Percentiles rank a stretch among this genome's conserved stretches.
Evolutionary conservation across 1,140 invertebrate species (phyloP).

Genomic region (Uloborus diversus): DNA sequence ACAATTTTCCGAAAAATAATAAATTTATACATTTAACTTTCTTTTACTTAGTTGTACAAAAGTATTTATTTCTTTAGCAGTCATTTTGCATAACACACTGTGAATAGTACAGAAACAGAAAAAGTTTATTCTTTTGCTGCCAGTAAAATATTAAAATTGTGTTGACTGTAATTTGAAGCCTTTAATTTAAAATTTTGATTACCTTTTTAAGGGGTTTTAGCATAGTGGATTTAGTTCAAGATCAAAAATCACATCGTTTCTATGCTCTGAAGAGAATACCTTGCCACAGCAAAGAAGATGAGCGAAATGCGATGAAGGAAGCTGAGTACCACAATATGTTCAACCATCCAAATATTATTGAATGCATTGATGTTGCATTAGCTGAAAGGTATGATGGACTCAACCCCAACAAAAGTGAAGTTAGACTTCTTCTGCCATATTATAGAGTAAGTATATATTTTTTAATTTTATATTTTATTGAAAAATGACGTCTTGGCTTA

Average conservation of each 20-base stretch:
- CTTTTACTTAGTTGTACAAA: too few species aligned
- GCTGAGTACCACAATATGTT: conserved; percentile 78
- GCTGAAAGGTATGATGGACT: conserved; percentile 74
- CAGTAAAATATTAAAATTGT: neutral
- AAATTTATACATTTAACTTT: too few species aligned
- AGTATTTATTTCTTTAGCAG: too few species aligned
- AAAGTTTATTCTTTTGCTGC: too few species aligned
- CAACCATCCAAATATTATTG: conserved; percentile 80
- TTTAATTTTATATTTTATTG: neutral
- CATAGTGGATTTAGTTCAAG: conserved; percentile 81
- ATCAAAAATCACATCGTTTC: conserved; percentile 74
- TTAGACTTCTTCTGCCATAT: conserved; percentile 81
- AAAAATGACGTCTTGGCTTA: too few species aligned
- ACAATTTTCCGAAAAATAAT: too few species aligned
- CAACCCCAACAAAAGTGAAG: conserved; percentile 73
- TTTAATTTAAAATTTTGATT: too few species aligned
- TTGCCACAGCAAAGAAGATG: conserved; percentile 82
- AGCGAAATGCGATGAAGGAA: conserved; percentile 77
- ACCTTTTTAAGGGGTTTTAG: conserved; percentile 80
- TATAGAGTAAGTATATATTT: conserved; percentile 74
- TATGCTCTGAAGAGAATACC: conserved; percentile 85
- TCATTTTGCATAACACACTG: too few species aligned
- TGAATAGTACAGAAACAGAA: too few species aligned
- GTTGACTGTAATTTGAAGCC: neutral
- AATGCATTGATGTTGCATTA: conserved; percentile 76